phyloP scores from a whole-genome alignment of 2,113 vertebrate species.

The Colinus virginianus region DNA sequence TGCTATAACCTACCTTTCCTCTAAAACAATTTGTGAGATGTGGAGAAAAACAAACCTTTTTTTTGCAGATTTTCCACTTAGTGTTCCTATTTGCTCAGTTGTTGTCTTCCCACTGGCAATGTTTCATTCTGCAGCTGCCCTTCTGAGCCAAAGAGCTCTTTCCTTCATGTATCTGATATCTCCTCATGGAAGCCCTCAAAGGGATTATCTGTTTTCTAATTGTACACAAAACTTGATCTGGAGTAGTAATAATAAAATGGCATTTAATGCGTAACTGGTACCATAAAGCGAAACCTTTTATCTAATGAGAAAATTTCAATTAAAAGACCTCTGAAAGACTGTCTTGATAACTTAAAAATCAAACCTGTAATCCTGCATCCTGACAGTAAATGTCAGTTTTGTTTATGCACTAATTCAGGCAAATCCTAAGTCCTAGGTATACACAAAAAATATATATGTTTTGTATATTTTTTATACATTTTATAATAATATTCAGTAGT shows the following conservation, averaged over 20 bases:
- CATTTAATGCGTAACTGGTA: neutral
- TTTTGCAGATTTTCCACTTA: neutral
- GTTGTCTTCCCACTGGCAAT: neutral
- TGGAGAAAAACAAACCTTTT: neutral
- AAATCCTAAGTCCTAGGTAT: neutral
- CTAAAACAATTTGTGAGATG: neutral
- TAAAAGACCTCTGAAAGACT: neutral
- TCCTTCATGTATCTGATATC: neutral
- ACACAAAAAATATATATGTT: neutral
- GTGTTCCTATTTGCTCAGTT: neutral
- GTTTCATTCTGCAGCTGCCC: neutral
- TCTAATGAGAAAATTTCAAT: neutral
- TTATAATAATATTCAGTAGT: neutral
- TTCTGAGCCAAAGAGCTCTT: neutral
- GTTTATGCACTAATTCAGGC: neutral
- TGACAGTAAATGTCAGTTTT: constrained; percentile 20
- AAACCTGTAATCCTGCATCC: neutral
- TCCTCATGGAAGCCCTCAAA: neutral
- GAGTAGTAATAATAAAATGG: neutral
- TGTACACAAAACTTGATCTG: neutral
- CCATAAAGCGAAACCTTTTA: neutral
- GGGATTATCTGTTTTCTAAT: neutral
- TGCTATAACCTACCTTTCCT: neutral
- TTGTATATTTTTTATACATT: too few relatives aligned
- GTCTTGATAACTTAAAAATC: constrained; percentile 6